Evolutionary conservation across 1,140 invertebrate species (phyloP).

Genomic region (Drosophila nebulosa): DNA sequence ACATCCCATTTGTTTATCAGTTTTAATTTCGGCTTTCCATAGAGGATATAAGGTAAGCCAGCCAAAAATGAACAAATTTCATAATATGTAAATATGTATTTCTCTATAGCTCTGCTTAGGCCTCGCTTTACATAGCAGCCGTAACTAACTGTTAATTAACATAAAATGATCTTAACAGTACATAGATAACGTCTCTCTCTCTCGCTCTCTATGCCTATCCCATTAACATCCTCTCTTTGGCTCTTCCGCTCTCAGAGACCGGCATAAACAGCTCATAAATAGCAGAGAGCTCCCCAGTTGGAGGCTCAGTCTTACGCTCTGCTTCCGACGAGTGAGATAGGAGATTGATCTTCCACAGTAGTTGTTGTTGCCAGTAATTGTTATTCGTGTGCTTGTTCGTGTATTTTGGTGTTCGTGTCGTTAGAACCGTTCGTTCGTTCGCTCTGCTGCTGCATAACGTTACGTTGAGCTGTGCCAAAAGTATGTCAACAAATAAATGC

Average conservation of each 20-base stretch:
- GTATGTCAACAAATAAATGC: slow-evolving; percentile 28
- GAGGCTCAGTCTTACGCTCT: not conserved
- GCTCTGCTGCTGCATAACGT: slow-evolving; percentile 21
- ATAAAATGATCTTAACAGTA: not conserved
- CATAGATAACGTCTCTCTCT: not conserved
- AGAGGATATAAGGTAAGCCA: too few relatives aligned
- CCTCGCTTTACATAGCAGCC: not conserved
- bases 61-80: too few relatives aligned
- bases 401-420: slow-evolving; percentile 3
- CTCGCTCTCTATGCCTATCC: not conserved
- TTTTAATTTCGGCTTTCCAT: too few relatives aligned
- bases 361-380: not conserved
- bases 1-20: too few relatives aligned
- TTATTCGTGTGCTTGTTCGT: not conserved
- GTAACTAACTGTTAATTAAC: not conserved
- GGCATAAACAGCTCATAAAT: not conserved
- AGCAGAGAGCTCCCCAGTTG: not conserved
- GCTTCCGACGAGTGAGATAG: not conserved
- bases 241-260: not conserved
- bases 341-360: too few relatives aligned
- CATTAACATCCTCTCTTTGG: too few relatives aligned
- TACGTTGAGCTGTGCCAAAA: slow-evolving; percentile 13
- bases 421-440: slow-evolving; percentile 29
- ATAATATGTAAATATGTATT: too few relatives aligned
- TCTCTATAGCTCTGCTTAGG: too few relatives aligned